Percentiles rank a stretch among this genome's conserved stretches.
Evolutionary conservation across 2,888 invertebrate genomes (phyloP).

Genomic region (Eilema caniola): DNA sequence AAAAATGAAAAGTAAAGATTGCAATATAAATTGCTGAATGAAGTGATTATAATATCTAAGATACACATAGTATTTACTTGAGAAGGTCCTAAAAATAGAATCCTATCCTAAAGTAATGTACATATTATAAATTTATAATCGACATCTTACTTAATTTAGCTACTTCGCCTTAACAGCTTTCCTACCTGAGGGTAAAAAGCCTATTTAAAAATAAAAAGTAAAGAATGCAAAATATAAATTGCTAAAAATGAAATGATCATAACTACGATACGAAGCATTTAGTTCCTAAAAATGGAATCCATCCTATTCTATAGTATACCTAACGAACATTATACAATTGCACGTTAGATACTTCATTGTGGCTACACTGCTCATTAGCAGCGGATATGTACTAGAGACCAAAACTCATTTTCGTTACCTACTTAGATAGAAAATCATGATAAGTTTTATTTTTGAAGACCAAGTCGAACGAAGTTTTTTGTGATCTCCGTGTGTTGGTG

Average conservation of each 20-base stretch:
- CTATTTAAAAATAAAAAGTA: background rate
- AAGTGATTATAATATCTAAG: too few relatives aligned
- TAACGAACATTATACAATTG: background rate
- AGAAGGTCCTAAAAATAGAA: too few relatives aligned
- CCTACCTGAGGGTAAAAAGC: background rate
- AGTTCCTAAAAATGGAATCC: too few relatives aligned
- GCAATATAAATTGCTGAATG: too few relatives aligned
- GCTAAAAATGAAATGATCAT: background rate
- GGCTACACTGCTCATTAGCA: conserved; percentile 33
- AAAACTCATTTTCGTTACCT: conserved; percentile 38
- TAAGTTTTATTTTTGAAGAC: conserved; percentile 9
- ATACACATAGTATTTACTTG: too few relatives aligned
- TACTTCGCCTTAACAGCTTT: background rate
- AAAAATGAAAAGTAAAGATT: too few relatives aligned
- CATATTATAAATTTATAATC: too few relatives aligned
- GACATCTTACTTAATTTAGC: too few relatives aligned
- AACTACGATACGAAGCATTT: background rate
- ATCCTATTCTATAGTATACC: background rate
- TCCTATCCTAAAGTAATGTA: too few relatives aligned
- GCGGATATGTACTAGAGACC: conserved; percentile 29
- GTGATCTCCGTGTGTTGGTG: too few relatives aligned
- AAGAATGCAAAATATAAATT: background rate
- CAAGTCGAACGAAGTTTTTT: too few relatives aligned
- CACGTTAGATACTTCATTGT: background rate
- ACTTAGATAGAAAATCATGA: conserved; percentile 28